Percentiles rank a stretch among this genome's conserved stretches.
phyloP scores from a whole-genome alignment of 2,888 invertebrate species.

The Artemia sinica region DNA sequence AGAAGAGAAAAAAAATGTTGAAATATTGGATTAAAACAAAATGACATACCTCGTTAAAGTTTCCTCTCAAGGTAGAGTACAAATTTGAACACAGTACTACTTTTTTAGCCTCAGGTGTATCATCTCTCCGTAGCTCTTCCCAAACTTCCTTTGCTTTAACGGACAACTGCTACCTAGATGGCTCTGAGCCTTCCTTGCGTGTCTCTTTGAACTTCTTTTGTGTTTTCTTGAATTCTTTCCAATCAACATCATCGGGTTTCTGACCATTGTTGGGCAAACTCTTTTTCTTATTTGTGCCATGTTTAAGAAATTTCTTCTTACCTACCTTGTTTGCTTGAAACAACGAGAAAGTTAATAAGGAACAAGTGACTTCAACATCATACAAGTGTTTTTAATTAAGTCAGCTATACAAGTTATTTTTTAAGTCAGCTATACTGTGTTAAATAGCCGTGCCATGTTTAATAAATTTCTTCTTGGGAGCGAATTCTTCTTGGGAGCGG shows the following conservation, averaged over 20 bases:
- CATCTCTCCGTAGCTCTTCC: conserved; percentile 25
- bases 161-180: conserved; percentile 19
- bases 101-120: conserved; percentile 24
- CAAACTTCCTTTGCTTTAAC: conserved; percentile 24
- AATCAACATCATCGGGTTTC: conserved; percentile 14
- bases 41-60: conserved; percentile 30
- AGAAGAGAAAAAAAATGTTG: too few relatives aligned
- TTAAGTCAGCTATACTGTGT: too few relatives aligned
- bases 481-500: too few relatives aligned
- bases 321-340: too few relatives aligned
- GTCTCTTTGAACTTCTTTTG: conserved; percentile 16
- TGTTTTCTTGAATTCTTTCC: conserved; percentile 19
- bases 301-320: not conserved
- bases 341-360: too few relatives aligned
- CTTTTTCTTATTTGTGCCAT: not conserved
- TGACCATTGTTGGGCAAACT: conserved; percentile 2
- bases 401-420: too few relatives aligned
- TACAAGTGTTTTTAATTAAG: too few relatives aligned
- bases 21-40: too few relatives aligned
- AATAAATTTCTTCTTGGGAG: too few relatives aligned
- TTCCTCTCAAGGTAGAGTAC: conserved; percentile 32
- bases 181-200: conserved; percentile 17
- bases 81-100: conserved; percentile 27
- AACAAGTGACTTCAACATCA: too few relatives aligned
- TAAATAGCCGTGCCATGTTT: too few relatives aligned